Conservation (phyloP, 92 coral and sea anemone genomes). For the Virgularia gustaviana region DNA sequence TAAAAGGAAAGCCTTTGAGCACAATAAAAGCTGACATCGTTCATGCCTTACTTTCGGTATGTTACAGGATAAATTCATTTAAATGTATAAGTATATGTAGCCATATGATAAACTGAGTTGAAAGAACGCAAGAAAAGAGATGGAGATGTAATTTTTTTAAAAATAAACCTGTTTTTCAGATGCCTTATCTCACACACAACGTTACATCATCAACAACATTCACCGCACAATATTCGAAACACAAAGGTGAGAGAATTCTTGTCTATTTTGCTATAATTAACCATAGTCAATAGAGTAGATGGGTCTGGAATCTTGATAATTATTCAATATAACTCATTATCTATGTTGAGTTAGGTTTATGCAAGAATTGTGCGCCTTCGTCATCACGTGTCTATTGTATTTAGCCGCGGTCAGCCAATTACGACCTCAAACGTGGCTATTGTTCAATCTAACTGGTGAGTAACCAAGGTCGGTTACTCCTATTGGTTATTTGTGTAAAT, state of each 20-base stretch:
- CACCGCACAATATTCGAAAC: conserved; percentile 91
- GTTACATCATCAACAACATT: conserved; percentile 78
- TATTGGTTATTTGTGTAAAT: too few species aligned
- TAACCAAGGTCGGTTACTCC: too few species aligned
- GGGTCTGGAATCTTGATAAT: neutral
- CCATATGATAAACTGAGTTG: neutral
- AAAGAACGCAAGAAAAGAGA: too few species aligned
- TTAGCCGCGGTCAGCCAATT: too few species aligned
- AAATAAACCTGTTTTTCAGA: conserved; percentile 36
- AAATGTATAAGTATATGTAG: neutral
- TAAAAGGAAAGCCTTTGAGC: conserved; percentile 76
- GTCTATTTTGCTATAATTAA: neutral
- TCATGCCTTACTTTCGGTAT: conserved; percentile 87
- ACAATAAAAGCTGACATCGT: conserved; percentile 92
- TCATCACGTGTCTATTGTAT: neutral
- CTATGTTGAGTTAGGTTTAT: neutral
- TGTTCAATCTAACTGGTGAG: too few species aligned
- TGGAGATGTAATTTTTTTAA: too few species aligned
- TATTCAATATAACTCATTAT: too few species aligned
- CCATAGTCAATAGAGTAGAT: neutral
- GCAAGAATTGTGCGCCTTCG: too few species aligned
- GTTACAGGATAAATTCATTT: conserved; percentile 4
- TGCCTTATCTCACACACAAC: conserved; percentile 79
- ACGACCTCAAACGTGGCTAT: too few species aligned
- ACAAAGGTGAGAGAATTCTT: conserved; percentile 55